Conservation (phyloP, 2,888 invertebrate genomes). For the Drosophila anomalata region DNA sequence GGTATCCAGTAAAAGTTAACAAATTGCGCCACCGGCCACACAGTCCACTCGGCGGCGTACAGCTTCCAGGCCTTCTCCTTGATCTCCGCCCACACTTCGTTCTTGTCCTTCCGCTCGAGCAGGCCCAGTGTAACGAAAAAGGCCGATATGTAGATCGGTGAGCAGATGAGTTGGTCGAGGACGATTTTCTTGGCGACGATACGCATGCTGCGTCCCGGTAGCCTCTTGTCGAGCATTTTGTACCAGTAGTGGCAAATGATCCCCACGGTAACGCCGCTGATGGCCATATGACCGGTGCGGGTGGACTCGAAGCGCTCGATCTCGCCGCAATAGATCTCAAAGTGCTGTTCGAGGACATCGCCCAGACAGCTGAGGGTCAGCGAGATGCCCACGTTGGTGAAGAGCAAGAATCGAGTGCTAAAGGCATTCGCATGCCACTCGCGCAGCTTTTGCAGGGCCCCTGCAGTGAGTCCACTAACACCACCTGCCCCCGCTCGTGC, state of each 20-base stretch:
- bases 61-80: slow-evolving; percentile 90
- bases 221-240: slow-evolving; percentile 88
- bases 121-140: slow-evolving; percentile 91
- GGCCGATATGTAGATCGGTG: slow-evolving; percentile 90
- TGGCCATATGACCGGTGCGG: slow-evolving; percentile 90
- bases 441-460: slow-evolving; percentile 57
- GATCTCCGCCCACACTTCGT: slow-evolving; percentile 88
- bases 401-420: slow-evolving; percentile 88
- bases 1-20: slow-evolving; percentile 96
- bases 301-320: slow-evolving; percentile 85
- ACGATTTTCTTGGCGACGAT: slow-evolving; percentile 91
- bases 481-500: slow-evolving; percentile 5
- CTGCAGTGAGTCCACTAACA: background rate
- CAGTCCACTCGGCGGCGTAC: slow-evolving; percentile 94
- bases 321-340: slow-evolving; percentile 87
- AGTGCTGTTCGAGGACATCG: slow-evolving; percentile 91
- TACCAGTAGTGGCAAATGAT: slow-evolving; percentile 95
- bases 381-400: slow-evolving; percentile 92
- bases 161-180: slow-evolving; percentile 92
- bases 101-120: slow-evolving; percentile 87
- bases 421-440: slow-evolving; percentile 85
- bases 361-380: slow-evolving; percentile 90
- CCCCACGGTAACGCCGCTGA: slow-evolving; percentile 91
- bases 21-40: slow-evolving; percentile 97
- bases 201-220: slow-evolving; percentile 88